Conservation (phyloP, 2,888 invertebrate species). For the Heliconius sara region DNA sequence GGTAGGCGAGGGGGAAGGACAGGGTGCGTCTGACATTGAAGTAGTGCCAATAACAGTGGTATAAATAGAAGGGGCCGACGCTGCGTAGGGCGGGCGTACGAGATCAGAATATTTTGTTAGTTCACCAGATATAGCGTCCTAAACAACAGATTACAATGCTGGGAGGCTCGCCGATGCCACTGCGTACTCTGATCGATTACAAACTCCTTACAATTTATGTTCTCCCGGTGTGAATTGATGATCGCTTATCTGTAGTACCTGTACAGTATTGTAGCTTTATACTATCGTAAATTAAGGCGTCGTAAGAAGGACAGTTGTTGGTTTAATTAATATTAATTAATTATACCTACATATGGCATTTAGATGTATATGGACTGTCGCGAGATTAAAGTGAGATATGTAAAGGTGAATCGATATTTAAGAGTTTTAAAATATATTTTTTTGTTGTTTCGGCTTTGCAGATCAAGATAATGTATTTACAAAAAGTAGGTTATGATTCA, state of each 20-base stretch:
- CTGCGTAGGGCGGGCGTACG: constrained; percentile 79
- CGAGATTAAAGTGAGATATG: constrained; percentile 27
- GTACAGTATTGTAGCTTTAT: constrained; percentile 39
- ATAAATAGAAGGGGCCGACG: constrained; percentile 81
- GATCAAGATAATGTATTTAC: not conserved
- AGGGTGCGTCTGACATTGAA: constrained; percentile 85
- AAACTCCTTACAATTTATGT: constrained; percentile 66
- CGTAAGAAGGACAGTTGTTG: constrained; percentile 10
- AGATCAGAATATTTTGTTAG: constrained; percentile 82
- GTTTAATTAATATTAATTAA: constrained; percentile 29
- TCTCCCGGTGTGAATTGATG: constrained; percentile 58
- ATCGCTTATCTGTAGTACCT: constrained; percentile 38
- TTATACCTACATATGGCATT: not conserved
- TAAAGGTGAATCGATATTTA: constrained; percentile 21
- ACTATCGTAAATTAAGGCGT: constrained; percentile 27
- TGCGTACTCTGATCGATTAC: constrained; percentile 72
- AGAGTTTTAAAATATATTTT: not conserved
- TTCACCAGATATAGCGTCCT: constrained; percentile 66
- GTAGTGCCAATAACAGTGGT: constrained; percentile 85
- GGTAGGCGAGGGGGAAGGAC: constrained; percentile 69
- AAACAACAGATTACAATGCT: constrained; percentile 83
- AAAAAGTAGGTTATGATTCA: constrained; percentile 25
- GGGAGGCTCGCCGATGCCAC: constrained; percentile 71
- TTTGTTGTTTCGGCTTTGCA: constrained; percentile 12
- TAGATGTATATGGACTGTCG: not conserved